phyloP scores from a whole-genome alignment of 2,888 invertebrate genomes.

The Calliphora vomitoria region DNA sequence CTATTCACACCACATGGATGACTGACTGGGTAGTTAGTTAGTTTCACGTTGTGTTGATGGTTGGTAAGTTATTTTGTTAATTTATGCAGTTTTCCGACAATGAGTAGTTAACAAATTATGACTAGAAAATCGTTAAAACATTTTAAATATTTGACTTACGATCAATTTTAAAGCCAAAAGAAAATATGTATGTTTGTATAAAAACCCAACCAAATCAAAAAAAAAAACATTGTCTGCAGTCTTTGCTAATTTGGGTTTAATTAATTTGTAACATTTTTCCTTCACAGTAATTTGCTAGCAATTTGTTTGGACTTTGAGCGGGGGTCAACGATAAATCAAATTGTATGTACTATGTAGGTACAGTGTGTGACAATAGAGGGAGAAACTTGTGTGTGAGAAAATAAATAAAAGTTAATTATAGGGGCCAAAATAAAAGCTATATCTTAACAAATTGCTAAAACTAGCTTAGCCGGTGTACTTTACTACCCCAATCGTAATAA shows the following conservation, averaged over 20 bases:
- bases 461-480: too few relatives aligned
- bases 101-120: neutral
- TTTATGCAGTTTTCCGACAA: constrained; percentile 8
- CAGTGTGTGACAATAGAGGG: neutral
- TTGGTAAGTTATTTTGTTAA: neutral
- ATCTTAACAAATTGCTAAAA: too few relatives aligned
- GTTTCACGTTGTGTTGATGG: neutral
- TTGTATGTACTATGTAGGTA: neutral
- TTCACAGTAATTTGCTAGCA: neutral
- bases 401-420: too few relatives aligned
- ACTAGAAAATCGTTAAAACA: neutral
- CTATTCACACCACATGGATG: constrained; percentile 13
- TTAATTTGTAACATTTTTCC: neutral
- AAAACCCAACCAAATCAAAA: too few relatives aligned
- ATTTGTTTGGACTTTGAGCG: neutral
- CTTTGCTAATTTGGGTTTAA: neutral
- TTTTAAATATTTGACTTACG: constrained; percentile 9
- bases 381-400: too few relatives aligned
- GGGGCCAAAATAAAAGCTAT: too few relatives aligned
- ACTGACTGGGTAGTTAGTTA: too few relatives aligned
- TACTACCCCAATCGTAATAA: too few relatives aligned
- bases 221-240: neutral
- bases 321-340: neutral
- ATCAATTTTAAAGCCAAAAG: neutral
- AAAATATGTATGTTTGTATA: neutral